Evolutionary conservation across 2,113 vertebrate species (phyloP).

Genomic region (Erinaceus europaeus): DNA sequence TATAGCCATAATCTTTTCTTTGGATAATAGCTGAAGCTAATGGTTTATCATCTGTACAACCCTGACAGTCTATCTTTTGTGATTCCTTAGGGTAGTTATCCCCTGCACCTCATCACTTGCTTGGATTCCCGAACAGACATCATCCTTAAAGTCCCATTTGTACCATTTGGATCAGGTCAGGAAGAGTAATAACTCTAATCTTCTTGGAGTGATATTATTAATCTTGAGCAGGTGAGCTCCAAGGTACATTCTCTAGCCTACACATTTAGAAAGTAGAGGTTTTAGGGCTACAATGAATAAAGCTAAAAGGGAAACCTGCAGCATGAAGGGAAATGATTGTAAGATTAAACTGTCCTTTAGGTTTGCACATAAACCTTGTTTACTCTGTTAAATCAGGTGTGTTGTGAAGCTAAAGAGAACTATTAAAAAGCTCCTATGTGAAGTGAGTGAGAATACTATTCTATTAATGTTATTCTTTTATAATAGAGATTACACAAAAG

Average conservation of each 20-base stretch:
- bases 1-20: conserved; percentile 81
- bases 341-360: conserved; percentile 66
- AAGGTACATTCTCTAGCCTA: conserved; percentile 71
- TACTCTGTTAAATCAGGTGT: conserved; percentile 54
- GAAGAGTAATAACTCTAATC: conserved; percentile 84
- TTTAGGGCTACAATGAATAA: conserved; percentile 66
- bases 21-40: conserved; percentile 78
- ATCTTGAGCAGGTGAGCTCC: conserved; percentile 77
- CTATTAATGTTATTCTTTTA: conserved; percentile 46
- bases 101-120: conserved; percentile 76
- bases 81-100: conserved; percentile 75
- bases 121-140: conserved; percentile 72
- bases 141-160: conserved; percentile 85
- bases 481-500: conserved; percentile 51
- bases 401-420: conserved; percentile 55
- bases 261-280: conserved; percentile 63
- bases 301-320: conserved; percentile 66
- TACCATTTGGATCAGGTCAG: conserved; percentile 80
- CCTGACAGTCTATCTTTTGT: conserved; percentile 74
- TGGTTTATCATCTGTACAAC: conserved; percentile 75
- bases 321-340: conserved; percentile 48
- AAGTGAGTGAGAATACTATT: conserved; percentile 3
- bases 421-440: conserved; percentile 45
- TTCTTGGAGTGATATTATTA: conserved; percentile 80
- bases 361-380: conserved; percentile 63